phyloP scores from a whole-genome alignment of 2,113 vertebrate species.

The Bubo scandiacus region DNA sequence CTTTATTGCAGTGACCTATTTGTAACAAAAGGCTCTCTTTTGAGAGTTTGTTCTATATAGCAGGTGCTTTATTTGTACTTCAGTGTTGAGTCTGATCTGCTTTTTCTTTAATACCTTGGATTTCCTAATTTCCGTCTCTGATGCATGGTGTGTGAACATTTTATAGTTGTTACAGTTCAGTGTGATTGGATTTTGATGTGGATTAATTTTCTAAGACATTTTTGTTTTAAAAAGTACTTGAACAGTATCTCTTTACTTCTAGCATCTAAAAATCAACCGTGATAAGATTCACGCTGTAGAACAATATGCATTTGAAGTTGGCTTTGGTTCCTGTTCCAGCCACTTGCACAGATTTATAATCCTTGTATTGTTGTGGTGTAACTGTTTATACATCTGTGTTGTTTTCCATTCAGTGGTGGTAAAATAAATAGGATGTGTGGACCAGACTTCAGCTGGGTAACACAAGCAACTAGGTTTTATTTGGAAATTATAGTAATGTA shows the following conservation, averaged over 20 bases:
- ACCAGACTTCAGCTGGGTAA: neutral
- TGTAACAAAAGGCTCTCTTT: neutral
- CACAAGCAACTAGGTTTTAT: neutral
- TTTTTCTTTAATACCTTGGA: conserved; percentile 16
- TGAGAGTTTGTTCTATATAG: neutral
- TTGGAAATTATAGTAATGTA: neutral
- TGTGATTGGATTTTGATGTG: neutral
- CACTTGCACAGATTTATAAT: neutral
- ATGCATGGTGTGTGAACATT: conserved; percentile 65
- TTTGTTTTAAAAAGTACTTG: conserved; percentile 21
- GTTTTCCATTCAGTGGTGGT: neutral
- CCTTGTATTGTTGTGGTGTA: neutral
- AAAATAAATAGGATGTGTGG: neutral
- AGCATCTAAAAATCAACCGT: neutral
- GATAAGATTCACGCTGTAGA: neutral
- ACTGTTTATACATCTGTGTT: neutral
- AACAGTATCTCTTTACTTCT: neutral
- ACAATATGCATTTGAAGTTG: neutral
- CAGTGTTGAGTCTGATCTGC: neutral
- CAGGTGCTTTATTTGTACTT: neutral
- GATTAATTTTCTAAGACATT: neutral
- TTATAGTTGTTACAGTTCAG: neutral
- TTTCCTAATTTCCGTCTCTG: conserved; percentile 23
- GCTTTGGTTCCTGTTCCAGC: conserved; percentile 31
- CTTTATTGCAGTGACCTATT: conserved; percentile 60